These are phyloP conservation scores for Cyprichromis sp. DNA, from an alignment of 2,113 vertebrate genomes.

Conservation along the genomic window DNA sequence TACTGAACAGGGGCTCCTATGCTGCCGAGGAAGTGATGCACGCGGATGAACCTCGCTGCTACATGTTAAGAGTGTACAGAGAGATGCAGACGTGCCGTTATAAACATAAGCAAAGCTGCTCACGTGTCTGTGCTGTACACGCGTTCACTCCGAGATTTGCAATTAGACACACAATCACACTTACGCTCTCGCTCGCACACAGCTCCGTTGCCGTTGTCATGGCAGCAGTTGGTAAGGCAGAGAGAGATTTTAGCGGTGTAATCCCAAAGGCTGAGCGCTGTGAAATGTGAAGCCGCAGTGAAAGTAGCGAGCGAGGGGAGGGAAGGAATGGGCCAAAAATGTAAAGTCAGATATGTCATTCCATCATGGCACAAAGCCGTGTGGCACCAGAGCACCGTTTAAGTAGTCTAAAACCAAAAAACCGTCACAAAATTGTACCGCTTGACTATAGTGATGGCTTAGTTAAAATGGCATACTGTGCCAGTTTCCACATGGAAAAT, in stretches of 20 bases:
- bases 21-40: neutral
- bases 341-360: neutral
- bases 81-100: neutral
- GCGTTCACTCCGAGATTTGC: neutral
- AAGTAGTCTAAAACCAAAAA: neutral
- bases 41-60: neutral
- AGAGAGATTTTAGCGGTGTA: constrained; percentile 63
- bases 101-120: neutral
- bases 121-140: neutral
- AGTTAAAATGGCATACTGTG: neutral
- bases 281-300: constrained; percentile 60
- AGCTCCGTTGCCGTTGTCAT: constrained; percentile 72
- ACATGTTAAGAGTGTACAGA: neutral
- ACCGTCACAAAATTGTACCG: neutral
- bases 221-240: constrained; percentile 67
- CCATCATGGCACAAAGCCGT: neutral
- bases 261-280: constrained; percentile 60
- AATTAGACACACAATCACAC: constrained; percentile 54
- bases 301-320: neutral
- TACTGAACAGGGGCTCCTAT: neutral
- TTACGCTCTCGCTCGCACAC: constrained; percentile 6
- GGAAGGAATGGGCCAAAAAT: neutral
- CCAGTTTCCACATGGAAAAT: constrained; percentile 4
- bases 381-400: neutral
- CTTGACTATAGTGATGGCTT: neutral